Evolutionary conservation across 2,113 vertebrate species (phyloP), one percentile per base, ranked within the genome.

Genomic region (Aepyceros melampus): DNA sequence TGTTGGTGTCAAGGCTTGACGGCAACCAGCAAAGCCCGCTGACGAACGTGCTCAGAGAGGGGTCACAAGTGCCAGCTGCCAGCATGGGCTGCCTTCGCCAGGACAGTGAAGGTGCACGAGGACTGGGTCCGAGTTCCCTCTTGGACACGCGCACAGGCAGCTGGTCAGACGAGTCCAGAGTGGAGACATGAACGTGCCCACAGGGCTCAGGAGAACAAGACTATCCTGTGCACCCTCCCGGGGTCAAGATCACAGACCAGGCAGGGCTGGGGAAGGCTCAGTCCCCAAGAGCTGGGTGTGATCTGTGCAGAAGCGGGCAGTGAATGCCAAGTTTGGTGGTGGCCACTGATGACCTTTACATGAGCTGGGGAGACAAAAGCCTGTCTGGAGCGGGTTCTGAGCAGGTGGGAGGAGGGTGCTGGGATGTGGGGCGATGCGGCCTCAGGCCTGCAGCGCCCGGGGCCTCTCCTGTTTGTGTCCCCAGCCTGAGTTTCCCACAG

Each of bases 381-480:
- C 76, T 19, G 21, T 33, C 29, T 19, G 10, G 47, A 76, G 23
- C 1, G 6, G 53, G 40, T 15, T 33, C 16, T 23, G 21, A 84
- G 36, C 11, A 6, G 76, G 49, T 4, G 19, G 76, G 64, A 79
- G 56, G 43, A 9, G 45, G 51, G 29, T 21, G 49, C 71, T 40
- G 25, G 40, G 27, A 13, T 27, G 15, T 3, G 15, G n/a, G 29
- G 40, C 1, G 3, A 53, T 6, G 31, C 4, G 15, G 29, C 51
- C 1, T 4, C 2, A 23, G 0, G 23, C 29, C 60, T 5, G 12
- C 1, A 21, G 55, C 2, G 0, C 27, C 6, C 13, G 25, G 10
- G 47, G 16, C 29, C 12, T 31, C 36, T 23, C 47, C 43, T 2
- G 3, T 6, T 67, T 85, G 6, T 82, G 83, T 56, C 49, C 43